Percentiles rank a stretch among this genome's conserved stretches.
These are phyloP conservation scores for Quadroppia sp. DNA, from an alignment of 2,888 invertebrate species.

Conservation along the genomic window DNA sequence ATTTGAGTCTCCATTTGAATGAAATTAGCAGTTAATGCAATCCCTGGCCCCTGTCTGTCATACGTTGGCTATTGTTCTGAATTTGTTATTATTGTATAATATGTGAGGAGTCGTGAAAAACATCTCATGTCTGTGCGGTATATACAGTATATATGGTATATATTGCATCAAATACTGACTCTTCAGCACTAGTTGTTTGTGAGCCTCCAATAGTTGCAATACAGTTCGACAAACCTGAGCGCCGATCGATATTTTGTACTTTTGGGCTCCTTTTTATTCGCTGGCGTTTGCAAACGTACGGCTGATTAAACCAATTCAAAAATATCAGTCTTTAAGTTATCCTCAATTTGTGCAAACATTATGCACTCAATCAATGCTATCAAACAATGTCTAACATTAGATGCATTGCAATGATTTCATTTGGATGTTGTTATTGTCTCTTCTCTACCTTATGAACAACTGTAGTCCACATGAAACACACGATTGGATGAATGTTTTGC, in stretches of 20 bases:
- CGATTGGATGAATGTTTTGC: neutral
- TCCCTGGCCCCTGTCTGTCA: neutral
- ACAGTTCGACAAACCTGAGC: conserved; percentile 21
- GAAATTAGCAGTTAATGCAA: conserved; percentile 31
- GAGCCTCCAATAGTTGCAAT: neutral
- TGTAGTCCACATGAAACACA: neutral
- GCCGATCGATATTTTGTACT: conserved; percentile 12
- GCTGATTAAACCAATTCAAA: conserved; percentile 33
- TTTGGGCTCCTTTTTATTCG: conserved; percentile 24
- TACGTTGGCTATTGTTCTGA: conserved; percentile 28
- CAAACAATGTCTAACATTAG: conserved; percentile 1
- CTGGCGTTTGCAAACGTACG: conserved; percentile 23
- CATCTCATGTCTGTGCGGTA: neutral
- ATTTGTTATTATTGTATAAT: conserved; percentile 23
- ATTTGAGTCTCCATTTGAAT: conserved; percentile 20
- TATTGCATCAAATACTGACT: conserved; percentile 12
- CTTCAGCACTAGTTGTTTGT: conserved; percentile 5
- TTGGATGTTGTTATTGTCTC: neutral
- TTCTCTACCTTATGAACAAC: too few species aligned
- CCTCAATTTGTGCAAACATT: neutral
- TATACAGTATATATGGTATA: neutral
- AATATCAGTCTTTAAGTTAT: conserved; percentile 2
- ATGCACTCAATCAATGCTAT: conserved; percentile 19
- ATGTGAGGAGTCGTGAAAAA: neutral
- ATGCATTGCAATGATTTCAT: neutral